Base-by-base conservation (phyloP, 2,888 invertebrate species). In the Hirtodrosophila histrioides region DNA sequence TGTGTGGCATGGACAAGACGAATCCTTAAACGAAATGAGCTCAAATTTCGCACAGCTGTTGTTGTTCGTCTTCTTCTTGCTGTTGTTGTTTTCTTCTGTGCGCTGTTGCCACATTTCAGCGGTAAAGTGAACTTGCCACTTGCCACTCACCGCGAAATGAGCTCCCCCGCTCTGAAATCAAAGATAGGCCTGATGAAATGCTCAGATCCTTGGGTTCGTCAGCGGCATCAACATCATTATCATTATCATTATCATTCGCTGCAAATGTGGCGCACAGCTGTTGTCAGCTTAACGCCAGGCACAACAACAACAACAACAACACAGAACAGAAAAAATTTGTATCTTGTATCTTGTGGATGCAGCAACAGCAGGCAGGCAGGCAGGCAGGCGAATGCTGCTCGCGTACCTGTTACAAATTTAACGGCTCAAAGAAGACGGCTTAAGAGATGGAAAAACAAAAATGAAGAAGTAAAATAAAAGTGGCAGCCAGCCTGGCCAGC, bases 211-310 rank as follows among this genome's bases (percentile, higher is more conserved):
- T 17, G 29, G 8, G 43, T 43, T 37, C 55, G 53, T 53, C 49
- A 17, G 39, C 53, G 44, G 11, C 53, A 35, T 8, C 29, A 54
- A 39, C 53, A 53, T 58, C 50, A 58, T 68, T 41, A 54, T 58
- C 17, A 37, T 45, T 54, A 53, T 58, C 50, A 58, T 68, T 41
- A 54, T 58, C 17, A 37, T 45, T 54, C 60, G 55, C 45, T 23
- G 78, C 75, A 75, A 75, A 72, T 75, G 75, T 69, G 79, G 61
- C 51, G 60, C 73, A 77, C 83, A 84, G 86, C 83, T 84, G 86
- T 86, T 83, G 83, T 64, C 63, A 61, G 67, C 62, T 78, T 10
- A 55, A 61, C 54, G 54, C 65, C 57, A 61, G 36, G 9, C 41
- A 65, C 31, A 31, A 31, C 31, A 50, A 27, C n/a, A 23, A 49